Evolutionary conservation across 2,797 vertebrate genomes (phyloP).

Genomic region (Takifugu rubripes): DNA sequence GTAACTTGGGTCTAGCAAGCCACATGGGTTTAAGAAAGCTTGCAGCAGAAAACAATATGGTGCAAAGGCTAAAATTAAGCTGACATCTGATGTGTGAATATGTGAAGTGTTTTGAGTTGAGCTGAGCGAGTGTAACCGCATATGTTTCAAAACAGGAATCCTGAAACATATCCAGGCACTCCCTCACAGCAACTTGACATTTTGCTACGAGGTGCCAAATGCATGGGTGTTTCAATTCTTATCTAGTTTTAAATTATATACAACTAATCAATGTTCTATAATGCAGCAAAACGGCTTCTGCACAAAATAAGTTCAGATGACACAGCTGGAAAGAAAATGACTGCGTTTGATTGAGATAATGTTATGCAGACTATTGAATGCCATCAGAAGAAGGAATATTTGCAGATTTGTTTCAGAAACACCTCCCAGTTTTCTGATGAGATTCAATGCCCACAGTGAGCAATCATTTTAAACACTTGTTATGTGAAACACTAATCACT

Average conservation of each 20-base stretch:
- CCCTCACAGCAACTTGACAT: constrained; percentile 6
- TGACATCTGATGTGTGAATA: constrained; percentile 33
- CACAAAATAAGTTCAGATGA: constrained; percentile 12
- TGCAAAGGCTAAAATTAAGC: constrained; percentile 36
- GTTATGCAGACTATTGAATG: neutral
- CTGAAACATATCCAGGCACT: constrained; percentile 16
- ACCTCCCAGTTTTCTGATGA: neutral
- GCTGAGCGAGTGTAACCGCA: constrained; percentile 1
- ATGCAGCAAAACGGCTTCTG: neutral
- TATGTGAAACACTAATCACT: no score
- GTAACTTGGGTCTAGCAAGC: constrained; percentile 8
- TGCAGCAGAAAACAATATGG: constrained; percentile 2
- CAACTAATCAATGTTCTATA: neutral
- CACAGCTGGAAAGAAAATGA: constrained; percentile 2
- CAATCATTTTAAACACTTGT: neutral
- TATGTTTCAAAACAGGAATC: constrained; percentile 27
- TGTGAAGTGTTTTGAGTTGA: constrained; percentile 24
- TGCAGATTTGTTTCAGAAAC: neutral
- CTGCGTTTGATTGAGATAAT: constrained; percentile 5
- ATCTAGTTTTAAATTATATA: constrained; percentile 1
- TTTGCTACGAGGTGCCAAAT: constrained; percentile 13
- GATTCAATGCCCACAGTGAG: constrained; percentile 5
- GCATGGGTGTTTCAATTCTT: constrained; percentile 1
- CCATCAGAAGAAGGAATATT: constrained; percentile 3
- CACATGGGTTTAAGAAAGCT: constrained; percentile 20